Evolutionary conservation across 2,797 vertebrate genomes (phyloP), one percentile per base, ranked within the genome.

Genomic region (Gephyroberyx darwinii): DNA sequence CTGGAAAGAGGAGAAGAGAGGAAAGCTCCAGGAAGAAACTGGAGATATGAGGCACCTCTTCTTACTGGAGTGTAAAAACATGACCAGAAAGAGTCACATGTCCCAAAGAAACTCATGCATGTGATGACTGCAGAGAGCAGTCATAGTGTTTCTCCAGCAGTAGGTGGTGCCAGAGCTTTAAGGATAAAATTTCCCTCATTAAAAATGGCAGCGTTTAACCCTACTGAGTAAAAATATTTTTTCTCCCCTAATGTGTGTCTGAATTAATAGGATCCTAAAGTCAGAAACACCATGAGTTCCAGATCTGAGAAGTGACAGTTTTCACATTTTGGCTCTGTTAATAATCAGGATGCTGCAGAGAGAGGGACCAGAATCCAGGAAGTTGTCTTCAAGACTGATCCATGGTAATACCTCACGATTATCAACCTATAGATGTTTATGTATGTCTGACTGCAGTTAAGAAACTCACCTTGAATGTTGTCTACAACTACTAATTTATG

Each of bases 1-100:
- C 62, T 93, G 93, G 93, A 93, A 93, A 57, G 89, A 92, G 47
- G 92, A 94, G 55, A 93, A 95, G 73, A 89, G 65, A 65, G 82
- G 0, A 0, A 93, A 90, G 45, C 84, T 94, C 37, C 87, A 84
- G 1, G 64, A 82, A 63, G 91, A 94, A 79, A 85, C 94, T 71
- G 85, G 88, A 20, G 88, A 87, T 12, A 64, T 94, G 43, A 91
- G 86, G 52, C 87, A 90, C 16, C 63, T 90, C 16, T 87, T 95
- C 59, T 72, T 92, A 2, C 14, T 78, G 47, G 89, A 90, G 10
- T 84, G 93, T 59, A 90, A 90, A 80, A 90, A 55, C 6, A 30
- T 31, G 53, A 47, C 22, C 39, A 41, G 39, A 10, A 10, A 41
- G 39, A 41, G 39, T 13, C 20, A 10, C 10, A 53, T n/a, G 4